Conservation (phyloP, 2,888 invertebrate genomes). For the Archaeoteleia sp. region DNA sequence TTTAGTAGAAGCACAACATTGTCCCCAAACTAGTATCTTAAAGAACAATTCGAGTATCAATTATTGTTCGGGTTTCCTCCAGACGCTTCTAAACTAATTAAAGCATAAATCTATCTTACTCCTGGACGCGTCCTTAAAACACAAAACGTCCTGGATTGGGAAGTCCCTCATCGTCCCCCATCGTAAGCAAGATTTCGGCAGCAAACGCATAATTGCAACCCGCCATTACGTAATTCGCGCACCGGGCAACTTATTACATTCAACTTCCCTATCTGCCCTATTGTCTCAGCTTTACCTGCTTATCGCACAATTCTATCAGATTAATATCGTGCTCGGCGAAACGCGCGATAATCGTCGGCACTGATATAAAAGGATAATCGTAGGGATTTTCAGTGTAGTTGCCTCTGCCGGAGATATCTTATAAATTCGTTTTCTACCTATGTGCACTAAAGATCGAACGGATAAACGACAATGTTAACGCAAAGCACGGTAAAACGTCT, state of each 20-base stretch:
- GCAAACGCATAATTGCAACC: too few relatives aligned
- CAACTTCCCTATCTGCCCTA: constrained; percentile 14
- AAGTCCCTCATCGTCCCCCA: too few relatives aligned
- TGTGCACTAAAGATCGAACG: not conserved
- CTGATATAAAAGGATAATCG: constrained; percentile 17
- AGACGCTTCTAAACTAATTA: too few relatives aligned
- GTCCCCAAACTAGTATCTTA: too few relatives aligned
- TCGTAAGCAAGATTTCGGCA: too few relatives aligned
- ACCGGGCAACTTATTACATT: constrained; percentile 12
- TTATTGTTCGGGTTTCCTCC: too few relatives aligned
- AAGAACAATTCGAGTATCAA: too few relatives aligned
- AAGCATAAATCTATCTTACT: too few relatives aligned
- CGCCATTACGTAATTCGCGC: constrained; percentile 14
- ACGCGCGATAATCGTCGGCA: constrained; percentile 16
- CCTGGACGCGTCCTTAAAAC: too few relatives aligned
- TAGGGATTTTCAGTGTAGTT: constrained; percentile 7
- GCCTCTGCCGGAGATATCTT: constrained; percentile 10
- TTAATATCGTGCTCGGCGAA: constrained; percentile 10
- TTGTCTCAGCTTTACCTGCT: constrained; percentile 15
- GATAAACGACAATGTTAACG: constrained; percentile 15
- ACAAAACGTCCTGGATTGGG: too few relatives aligned
- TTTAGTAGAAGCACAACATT: too few relatives aligned
- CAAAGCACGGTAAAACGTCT: constrained; percentile 11
- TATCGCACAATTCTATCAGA: constrained; percentile 12
- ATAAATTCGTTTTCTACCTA: constrained; percentile 11